Evolutionary conservation across 2,113 vertebrate species (phyloP).

Genomic region (Ancistrus triradiatus): DNA sequence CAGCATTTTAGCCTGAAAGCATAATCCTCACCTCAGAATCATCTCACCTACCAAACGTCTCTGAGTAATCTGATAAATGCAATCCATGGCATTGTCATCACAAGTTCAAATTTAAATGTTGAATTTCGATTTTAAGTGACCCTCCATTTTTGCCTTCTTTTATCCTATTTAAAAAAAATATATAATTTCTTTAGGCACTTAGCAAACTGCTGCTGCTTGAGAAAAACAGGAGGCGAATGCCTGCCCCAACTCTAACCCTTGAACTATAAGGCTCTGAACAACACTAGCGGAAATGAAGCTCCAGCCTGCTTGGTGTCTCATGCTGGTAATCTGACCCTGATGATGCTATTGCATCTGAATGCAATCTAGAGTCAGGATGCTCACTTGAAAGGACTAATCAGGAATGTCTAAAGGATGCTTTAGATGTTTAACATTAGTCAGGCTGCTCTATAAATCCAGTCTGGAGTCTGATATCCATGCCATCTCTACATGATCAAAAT

Average conservation of each 20-base stretch:
- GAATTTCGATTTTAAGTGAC: too few species aligned
- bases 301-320: constrained; percentile 5
- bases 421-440: too few species aligned
- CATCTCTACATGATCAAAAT: too few species aligned
- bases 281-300: constrained; percentile 13
- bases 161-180: too few species aligned
- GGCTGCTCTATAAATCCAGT: too few species aligned
- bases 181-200: constrained; percentile 10
- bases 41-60: not conserved
- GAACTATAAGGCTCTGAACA: constrained; percentile 34
- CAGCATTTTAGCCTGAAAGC: not conserved
- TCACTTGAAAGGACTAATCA: too few species aligned
- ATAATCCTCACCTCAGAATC: not conserved
- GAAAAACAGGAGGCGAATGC: not conserved
- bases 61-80: too few species aligned
- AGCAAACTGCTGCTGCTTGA: not conserved
- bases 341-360: constrained; percentile 1
- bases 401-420: too few species aligned
- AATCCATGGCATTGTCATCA: too few species aligned
- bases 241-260: not conserved
- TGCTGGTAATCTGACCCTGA: not conserved
- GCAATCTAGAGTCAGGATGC: not conserved
- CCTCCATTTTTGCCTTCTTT: too few species aligned
- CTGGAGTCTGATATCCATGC: too few species aligned
- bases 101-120: too few species aligned